phyloP scores from a whole-genome alignment of 2,888 invertebrate species.

The Lysandra bellargus region DNA sequence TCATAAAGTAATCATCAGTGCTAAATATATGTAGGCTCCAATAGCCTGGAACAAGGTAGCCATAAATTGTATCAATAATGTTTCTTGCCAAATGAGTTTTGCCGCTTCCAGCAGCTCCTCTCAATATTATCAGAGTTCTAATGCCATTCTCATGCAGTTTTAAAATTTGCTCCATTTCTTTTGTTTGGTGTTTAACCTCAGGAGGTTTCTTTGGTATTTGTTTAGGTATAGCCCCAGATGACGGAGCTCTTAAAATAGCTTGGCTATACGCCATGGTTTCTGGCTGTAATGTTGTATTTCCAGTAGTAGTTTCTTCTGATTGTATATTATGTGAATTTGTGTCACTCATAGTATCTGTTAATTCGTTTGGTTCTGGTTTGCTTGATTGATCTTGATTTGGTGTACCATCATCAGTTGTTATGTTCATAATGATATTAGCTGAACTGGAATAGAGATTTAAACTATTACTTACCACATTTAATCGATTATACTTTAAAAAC shows the following conservation, averaged over 20 bases:
- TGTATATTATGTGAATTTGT: not conserved
- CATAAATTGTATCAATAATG: slow-evolving; percentile 42
- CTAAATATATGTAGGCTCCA: slow-evolving; percentile 57
- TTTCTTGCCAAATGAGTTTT: slow-evolving; percentile 85
- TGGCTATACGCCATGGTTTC: slow-evolving; percentile 8
- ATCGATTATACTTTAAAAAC: not conserved
- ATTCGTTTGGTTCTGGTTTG: not conserved
- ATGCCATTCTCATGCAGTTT: slow-evolving; percentile 67
- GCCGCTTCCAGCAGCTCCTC: slow-evolving; percentile 92
- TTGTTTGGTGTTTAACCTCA: slow-evolving; percentile 34
- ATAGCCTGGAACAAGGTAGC: slow-evolving; percentile 38
- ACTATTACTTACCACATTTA: not conserved
- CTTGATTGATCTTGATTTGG: slow-evolving; percentile 7
- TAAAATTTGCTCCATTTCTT: slow-evolving; percentile 54
- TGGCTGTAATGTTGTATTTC: not conserved
- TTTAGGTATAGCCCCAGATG: slow-evolving; percentile 45
- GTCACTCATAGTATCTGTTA: not conserved
- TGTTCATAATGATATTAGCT: slow-evolving; percentile 57
- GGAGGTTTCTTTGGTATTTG: slow-evolving; percentile 31
- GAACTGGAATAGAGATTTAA: slow-evolving; percentile 48
- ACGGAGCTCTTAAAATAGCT: slow-evolving; percentile 32
- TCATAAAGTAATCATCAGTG: slow-evolving; percentile 63
- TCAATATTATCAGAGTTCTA: slow-evolving; percentile 86
- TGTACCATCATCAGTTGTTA: slow-evolving; percentile 42
- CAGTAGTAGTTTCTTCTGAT: not conserved